phyloP scores from a whole-genome alignment of 2,797 vertebrate species.

The Apogon hyalosoma region DNA sequence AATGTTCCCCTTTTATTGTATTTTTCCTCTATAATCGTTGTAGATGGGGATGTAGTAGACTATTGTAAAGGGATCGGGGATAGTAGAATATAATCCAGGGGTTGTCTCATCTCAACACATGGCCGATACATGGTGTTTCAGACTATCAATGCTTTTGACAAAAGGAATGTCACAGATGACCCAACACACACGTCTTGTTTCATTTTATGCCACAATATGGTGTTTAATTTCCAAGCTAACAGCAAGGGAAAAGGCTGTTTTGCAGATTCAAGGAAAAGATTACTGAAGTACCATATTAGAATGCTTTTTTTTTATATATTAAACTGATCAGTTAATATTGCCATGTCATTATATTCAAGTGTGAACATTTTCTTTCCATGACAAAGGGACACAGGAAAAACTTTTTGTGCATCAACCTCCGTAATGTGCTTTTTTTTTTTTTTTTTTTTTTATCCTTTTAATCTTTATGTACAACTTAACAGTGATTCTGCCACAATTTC shows the following conservation, averaged over 20 bases:
- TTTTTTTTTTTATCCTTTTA: constrained; percentile 14
- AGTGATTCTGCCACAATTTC: constrained; percentile 32
- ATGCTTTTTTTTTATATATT: constrained; percentile 32
- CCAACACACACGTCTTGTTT: constrained; percentile 42
- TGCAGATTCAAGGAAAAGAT: constrained; percentile 25
- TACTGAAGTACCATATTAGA: constrained; percentile 15
- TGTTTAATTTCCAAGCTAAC: constrained; percentile 24
- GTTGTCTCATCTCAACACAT: constrained; percentile 74
- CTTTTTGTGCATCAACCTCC: background rate
- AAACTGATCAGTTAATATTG: constrained; percentile 7
- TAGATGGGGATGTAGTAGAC: constrained; percentile 82
- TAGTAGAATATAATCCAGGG: constrained; percentile 67
- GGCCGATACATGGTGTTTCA: constrained; percentile 70
- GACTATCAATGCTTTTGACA: constrained; percentile 81
- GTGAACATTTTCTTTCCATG: constrained; percentile 11
- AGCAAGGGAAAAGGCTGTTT: constrained; percentile 22
- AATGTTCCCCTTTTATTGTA: constrained; percentile 69
- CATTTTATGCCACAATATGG: constrained; percentile 2
- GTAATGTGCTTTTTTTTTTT: background rate
- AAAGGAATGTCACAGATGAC: constrained; percentile 72
- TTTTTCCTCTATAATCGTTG: constrained; percentile 77
- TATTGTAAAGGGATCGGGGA: constrained; percentile 73
- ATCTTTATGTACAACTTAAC: constrained; percentile 4
- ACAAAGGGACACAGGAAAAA: constrained; percentile 4
- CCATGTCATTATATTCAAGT: constrained; percentile 21